Conservation (phyloP, 2,888 invertebrate species). For the Flexamia atlantica region DNA sequence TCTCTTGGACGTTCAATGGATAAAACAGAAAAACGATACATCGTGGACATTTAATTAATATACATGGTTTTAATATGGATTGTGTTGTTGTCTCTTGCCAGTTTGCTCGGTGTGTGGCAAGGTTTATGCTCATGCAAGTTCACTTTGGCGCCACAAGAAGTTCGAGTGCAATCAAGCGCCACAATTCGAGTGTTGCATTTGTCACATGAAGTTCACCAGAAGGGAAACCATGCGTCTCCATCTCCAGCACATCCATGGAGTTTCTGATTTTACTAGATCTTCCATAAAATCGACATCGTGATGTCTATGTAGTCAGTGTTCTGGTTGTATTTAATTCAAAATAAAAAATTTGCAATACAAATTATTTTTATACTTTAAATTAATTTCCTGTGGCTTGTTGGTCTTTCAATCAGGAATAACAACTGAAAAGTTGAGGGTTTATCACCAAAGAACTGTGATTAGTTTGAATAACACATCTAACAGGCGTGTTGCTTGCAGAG, state of each 20-base stretch:
- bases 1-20: too few relatives aligned
- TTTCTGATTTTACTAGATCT: not conserved
- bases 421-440: too few relatives aligned
- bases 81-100: constrained; percentile 23
- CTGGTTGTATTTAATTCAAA: too few relatives aligned
- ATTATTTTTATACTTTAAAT: too few relatives aligned
- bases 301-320: too few relatives aligned
- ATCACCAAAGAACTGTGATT: too few relatives aligned
- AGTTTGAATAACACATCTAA: constrained; percentile 6
- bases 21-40: too few relatives aligned
- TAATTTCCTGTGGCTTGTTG: too few relatives aligned
- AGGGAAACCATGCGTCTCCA: constrained; percentile 18
- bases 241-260: constrained; percentile 3
- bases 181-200: constrained; percentile 72
- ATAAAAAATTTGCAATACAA: too few relatives aligned
- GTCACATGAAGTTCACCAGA: constrained; percentile 51
- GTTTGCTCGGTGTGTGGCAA: constrained; percentile 48
- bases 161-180: constrained; percentile 68
- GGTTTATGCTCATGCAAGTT: constrained; percentile 42
- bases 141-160: constrained; percentile 53
- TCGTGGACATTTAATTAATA: too few relatives aligned
- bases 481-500: not conserved
- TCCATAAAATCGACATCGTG: too few relatives aligned
- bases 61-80: not conserved
- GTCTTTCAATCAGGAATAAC: too few relatives aligned